Evolutionary conservation across 2,888 invertebrate species (phyloP).

Genomic region (Catotricha subobsoleta): DNA sequence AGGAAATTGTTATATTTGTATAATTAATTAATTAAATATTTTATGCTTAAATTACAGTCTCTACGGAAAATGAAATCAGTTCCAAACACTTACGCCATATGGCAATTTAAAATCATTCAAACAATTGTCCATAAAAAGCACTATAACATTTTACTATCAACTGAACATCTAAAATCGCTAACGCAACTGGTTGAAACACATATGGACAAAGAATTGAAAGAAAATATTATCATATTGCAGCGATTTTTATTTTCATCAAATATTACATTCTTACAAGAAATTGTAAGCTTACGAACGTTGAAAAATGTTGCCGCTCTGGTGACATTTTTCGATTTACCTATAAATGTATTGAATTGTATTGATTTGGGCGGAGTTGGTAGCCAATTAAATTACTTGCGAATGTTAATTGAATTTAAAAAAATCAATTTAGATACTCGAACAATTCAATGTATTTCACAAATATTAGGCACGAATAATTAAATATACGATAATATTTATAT

Average conservation of each 20-base stretch:
- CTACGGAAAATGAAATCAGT: conserved; percentile 34
- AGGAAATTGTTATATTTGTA: conserved; percentile 8
- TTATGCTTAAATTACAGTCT: conserved; percentile 36
- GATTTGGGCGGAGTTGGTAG: conserved; percentile 15
- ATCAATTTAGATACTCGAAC: conserved; percentile 20
- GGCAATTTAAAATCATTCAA: conserved; percentile 56
- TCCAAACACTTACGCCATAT: conserved; percentile 41
- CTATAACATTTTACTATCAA: conserved; percentile 21
- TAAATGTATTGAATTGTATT: conserved; percentile 22
- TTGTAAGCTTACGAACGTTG: conserved; percentile 11
- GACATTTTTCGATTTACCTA: conserved; percentile 21
- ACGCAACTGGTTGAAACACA: conserved; percentile 19
- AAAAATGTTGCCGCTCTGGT: conserved; percentile 19
- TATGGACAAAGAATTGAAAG: conserved; percentile 17
- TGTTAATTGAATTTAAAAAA: conserved; percentile 22
- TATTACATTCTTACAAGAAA: conserved; percentile 7
- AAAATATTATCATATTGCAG: conserved; percentile 17
- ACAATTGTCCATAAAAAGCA: conserved; percentile 33
- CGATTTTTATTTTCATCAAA: conserved; percentile 17
- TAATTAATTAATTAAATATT: conserved; percentile 10
- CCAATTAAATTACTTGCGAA: conserved; percentile 20
- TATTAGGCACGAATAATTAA: too few relatives aligned
- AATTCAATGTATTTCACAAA: conserved; percentile 13
- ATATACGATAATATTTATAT: too few relatives aligned
- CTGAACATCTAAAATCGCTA: conserved; percentile 23